Evolutionary conservation across 1,140 invertebrate species (phyloP), one percentile per base, ranked within the genome.

Genomic region (Drosophila bifasciata): DNA sequence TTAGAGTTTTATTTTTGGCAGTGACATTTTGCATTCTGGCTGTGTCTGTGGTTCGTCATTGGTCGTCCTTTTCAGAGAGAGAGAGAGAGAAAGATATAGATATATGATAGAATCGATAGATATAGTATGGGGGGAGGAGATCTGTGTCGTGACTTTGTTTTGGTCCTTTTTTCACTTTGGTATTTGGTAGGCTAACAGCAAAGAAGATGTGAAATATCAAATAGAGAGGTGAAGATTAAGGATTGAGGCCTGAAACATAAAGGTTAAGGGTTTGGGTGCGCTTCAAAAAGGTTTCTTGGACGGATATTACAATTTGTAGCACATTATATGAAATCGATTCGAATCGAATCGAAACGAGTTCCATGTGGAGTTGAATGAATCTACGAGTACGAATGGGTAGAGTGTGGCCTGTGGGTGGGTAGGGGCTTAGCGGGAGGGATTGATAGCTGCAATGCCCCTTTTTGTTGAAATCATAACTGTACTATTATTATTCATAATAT

Each of bases 241-340:
- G n/a, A n/a, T n/a, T n/a, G n/a, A n/a, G n/a, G n/a, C 19, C 45
- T 39, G 45, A 62, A 62, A 40, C 44, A 23, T 48, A 67, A 59
- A 28, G 32, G n/a, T n/a, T n/a, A n/a, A n/a, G n/a, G n/a, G n/a
- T n/a, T n/a, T n/a, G n/a, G 50, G 68, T 83, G 79, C 78, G 81
- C 81, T 86, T 88, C 81, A 86, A 86, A 85, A 75, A 77, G 81
- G 86, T 88, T 88, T 81, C 83, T 36, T 85, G 81, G 81, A 86
- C 81, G 81, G 81, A 86, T 86, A 81, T 86, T 86, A 86, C 81
- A 85, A 86, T 86, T 86, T 88, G 81, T 81, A 86, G 81, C 81
- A 84, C 79, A 75, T 79, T 46, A 68, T 46, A 68, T 68, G 66
- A 40, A 48, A n/a, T 67, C 16, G 49, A 36, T 9, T 55, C 32